Conservation (phyloP, 2,113 vertebrate genomes). For the Thamnaconus septentrionalis region DNA sequence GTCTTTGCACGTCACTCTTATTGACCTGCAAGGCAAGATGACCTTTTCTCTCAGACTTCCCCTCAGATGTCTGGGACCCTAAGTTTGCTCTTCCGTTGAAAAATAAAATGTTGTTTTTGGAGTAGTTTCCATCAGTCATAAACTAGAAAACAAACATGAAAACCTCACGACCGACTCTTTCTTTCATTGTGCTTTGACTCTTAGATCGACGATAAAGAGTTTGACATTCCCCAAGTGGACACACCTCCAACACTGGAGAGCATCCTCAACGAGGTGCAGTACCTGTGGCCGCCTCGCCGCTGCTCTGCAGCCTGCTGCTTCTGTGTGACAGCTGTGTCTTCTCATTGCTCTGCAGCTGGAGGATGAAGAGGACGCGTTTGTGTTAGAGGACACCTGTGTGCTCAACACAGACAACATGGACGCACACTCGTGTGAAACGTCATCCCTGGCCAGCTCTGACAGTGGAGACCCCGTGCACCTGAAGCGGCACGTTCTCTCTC, state of each 20-base stretch:
- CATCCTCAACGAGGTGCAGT: constrained; percentile 92
- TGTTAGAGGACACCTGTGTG: constrained; percentile 90
- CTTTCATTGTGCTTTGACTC: constrained; percentile 18
- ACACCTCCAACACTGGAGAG: constrained; percentile 97
- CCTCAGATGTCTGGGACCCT: no score
- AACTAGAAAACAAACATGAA: no score
- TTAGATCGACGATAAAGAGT: constrained; percentile 98
- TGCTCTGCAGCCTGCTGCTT: background rate
- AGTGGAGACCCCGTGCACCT: constrained; percentile 91
- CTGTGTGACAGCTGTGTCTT: background rate
- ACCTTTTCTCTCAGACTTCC: no score
- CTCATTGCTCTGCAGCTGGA: constrained; percentile 78
- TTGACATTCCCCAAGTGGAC: constrained; percentile 98
- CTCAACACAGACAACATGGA: constrained; percentile 90
- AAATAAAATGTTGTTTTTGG: no score
- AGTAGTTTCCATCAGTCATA: no score
- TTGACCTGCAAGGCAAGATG: no score
- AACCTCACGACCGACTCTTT: background rate
- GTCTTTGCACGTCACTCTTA: no score
- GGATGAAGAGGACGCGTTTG: constrained; percentile 92
- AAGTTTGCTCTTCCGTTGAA: no score
- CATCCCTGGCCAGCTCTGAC: constrained; percentile 96
- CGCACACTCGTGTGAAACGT: constrained; percentile 92
- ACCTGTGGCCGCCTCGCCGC: background rate
- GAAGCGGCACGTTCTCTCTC: constrained; percentile 77